phyloP scores from a whole-genome alignment of 2,797 vertebrate species.

The Enteromius afrohamiltoni region DNA sequence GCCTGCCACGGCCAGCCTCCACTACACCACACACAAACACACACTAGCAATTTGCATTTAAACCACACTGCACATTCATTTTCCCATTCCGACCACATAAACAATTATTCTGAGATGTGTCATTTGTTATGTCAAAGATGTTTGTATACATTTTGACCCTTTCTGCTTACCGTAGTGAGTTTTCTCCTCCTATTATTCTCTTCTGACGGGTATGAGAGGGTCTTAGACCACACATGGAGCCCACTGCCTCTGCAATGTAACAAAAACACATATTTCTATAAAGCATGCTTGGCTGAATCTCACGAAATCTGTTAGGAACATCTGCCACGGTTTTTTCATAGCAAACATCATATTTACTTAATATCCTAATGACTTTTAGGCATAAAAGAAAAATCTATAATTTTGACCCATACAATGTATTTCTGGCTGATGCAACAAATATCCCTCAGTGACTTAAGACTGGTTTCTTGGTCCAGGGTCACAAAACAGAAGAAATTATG shows the following conservation, averaged over 20 bases:
- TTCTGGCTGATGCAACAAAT: too few species aligned
- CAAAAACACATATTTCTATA: conserved; percentile 58
- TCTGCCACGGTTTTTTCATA: not conserved
- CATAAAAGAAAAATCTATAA: too few species aligned
- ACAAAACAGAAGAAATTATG: too few species aligned
- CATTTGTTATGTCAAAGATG: conserved; percentile 12
- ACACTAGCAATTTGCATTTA: not conserved
- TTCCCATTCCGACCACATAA: conserved; percentile 3
- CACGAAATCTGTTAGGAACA: conserved; percentile 8
- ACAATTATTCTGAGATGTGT: conserved; percentile 10
- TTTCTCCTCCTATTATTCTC: conserved; percentile 94
- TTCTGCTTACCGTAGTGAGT: conserved; percentile 88
- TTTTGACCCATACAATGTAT: too few species aligned
- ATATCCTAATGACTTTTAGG: too few species aligned
- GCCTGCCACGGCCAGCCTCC: conserved; percentile 98
- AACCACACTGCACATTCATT: not conserved
- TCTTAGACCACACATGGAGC: conserved; percentile 87
- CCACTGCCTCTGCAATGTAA: conserved; percentile 77
- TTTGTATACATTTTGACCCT: conserved; percentile 25
- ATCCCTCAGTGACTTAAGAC: too few species aligned
- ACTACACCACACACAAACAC: conserved; percentile 68
- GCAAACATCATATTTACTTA: not conserved
- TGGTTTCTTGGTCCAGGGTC: too few species aligned
- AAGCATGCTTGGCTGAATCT: conserved; percentile 4
- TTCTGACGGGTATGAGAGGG: conserved; percentile 89